Base-by-base conservation (phyloP, 1,140 invertebrate genomes). In the Sipha flava region DNA sequence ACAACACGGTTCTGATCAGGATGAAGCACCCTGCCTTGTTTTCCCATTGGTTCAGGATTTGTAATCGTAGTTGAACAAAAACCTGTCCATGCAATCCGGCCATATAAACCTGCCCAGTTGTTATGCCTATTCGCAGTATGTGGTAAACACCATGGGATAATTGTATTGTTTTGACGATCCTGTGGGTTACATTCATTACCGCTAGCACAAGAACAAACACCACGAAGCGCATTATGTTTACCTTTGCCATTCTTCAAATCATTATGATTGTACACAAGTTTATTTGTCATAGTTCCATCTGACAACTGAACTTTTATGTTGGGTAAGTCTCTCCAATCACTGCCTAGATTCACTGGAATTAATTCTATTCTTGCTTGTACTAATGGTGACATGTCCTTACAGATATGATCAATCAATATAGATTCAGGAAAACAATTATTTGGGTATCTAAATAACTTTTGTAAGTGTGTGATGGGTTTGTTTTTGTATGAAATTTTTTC, bases 21-120 rank as follows among this genome's bases (percentile, higher is more conserved):
- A 86, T 95, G 94, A 80, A 96, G 86, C 29, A 95, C 93, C 82
- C 90, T 86, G 12, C 90, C 90, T 89, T 90, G 82, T 88, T 95
- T 95, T 77, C 94, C 93, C 92, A 95, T 95, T 10, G 94, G 94
- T 84, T 95, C 94, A 52, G 94, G 94, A 87, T 95, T 95, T n/a
- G 94, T 95, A 70, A 92, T 88, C 7, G 93, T 95, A 3, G 94
- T 96, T 79, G 89, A 89, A 85, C 95, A 96, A 87, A 92, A 95
- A 16, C 93, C 94, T 83, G 94, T 89, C 93, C 93, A 95, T 79
- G 92, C 90, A 2, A 96, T 84, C 73, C 94, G 88, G 1, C 94
- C 89, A 81, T 90, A 91, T 43, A 90, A 86, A 0, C 89, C 90
- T 0, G 92, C 89, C 94, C 94, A 96, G 86, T 96, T 87, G 85